phyloP scores from a whole-genome alignment of 2,113 vertebrate species.

The Nibea coibor region DNA sequence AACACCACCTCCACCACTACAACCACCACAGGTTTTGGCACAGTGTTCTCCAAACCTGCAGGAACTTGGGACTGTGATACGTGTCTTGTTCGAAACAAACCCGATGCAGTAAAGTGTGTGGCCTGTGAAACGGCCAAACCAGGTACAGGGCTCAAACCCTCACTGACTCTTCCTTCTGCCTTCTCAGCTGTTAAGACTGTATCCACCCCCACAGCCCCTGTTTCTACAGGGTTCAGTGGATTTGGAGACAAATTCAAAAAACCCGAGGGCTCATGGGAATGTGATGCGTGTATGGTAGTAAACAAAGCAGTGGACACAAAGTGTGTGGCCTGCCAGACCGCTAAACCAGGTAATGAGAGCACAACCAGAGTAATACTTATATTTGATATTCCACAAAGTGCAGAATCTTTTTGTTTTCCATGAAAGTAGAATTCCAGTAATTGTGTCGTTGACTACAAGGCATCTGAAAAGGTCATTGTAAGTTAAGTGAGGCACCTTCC shows the following conservation, averaged over 20 bases:
- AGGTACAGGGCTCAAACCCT: conserved; percentile 91
- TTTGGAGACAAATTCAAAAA: conserved; percentile 95
- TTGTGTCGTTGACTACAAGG: not conserved
- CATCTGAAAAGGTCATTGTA: not conserved
- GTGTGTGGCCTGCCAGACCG: conserved; percentile 89
- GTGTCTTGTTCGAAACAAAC: conserved; percentile 95
- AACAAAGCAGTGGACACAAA: conserved; percentile 92
- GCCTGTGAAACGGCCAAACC: conserved; percentile 96
- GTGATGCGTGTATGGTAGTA: conserved; percentile 87
- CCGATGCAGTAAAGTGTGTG: conserved; percentile 92
- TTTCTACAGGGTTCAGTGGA: conserved; percentile 76
- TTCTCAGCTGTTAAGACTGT: conserved; percentile 81
- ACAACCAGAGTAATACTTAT: not conserved
- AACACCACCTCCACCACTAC: conserved; percentile 71
- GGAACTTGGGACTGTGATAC: conserved; percentile 97
- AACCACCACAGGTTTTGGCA: conserved; percentile 81
- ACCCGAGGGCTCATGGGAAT: conserved; percentile 93
- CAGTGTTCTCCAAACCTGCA: conserved; percentile 86
- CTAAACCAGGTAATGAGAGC: conserved; percentile 87
- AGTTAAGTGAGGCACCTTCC: not conserved
- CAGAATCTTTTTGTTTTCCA: not conserved
- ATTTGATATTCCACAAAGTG: not conserved
- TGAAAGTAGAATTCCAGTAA: not conserved
- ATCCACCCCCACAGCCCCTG: conserved; percentile 51
- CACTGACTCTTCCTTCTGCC: conserved; percentile 84